phyloP scores from a whole-genome alignment of 2,888 invertebrate genomes.

The Caenorhabditis sp. region DNA sequence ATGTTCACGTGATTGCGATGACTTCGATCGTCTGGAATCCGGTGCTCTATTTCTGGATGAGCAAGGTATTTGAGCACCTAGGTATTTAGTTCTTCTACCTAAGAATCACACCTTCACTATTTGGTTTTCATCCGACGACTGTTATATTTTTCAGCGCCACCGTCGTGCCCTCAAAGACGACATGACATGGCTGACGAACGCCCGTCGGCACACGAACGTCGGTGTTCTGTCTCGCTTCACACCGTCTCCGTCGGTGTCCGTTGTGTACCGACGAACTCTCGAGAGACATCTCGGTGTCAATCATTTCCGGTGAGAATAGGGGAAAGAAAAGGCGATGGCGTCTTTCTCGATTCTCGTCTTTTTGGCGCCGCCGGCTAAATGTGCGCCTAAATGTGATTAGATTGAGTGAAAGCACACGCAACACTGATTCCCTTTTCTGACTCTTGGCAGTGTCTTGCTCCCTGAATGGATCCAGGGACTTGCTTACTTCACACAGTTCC shows the following conservation, averaged over 20 bases:
- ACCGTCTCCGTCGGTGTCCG: conserved; percentile 80
- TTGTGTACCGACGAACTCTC: conserved; percentile 79
- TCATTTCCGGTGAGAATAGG: conserved; percentile 69
- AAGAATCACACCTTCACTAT: not conserved
- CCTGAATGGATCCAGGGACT: too few species aligned
- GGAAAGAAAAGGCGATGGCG: too few species aligned
- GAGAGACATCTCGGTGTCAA: conserved; percentile 78
- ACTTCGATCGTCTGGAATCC: conserved; percentile 82
- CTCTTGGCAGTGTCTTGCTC: conserved; percentile 4
- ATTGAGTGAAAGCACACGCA: conserved; percentile 35
- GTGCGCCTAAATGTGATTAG: conserved; percentile 54
- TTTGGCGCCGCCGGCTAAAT: conserved; percentile 57
- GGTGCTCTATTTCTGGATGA: conserved; percentile 83
- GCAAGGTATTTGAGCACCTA: conserved; percentile 73
- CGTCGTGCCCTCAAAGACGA: conserved; percentile 82
- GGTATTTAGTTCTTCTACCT: conserved; percentile 29
- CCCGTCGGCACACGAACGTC: conserved; percentile 69
- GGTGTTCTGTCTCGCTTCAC: conserved; percentile 78
- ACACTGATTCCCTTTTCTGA: conserved; percentile 38
- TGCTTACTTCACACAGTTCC: too few species aligned
- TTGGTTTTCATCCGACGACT: not conserved
- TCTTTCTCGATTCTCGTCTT: conserved; percentile 52
- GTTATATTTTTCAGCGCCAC: conserved; percentile 74
- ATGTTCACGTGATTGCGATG: conserved; percentile 82
- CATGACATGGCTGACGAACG: conserved; percentile 82